Base-by-base conservation (phyloP, 2,113 vertebrate genomes). In the Hippopotamus amphibius region DNA sequence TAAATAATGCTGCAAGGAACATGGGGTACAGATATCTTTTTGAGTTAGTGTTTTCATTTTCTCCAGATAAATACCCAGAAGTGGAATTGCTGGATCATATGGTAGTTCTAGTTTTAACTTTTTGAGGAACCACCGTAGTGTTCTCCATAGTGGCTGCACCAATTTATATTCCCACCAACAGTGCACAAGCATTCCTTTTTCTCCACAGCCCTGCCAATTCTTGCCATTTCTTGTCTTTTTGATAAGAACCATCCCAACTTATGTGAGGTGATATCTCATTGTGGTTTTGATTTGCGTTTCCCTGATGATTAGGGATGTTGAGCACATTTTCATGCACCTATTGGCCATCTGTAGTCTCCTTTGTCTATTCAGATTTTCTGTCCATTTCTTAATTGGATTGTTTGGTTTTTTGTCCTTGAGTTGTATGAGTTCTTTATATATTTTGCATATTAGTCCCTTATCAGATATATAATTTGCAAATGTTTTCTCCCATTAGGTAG, bases 141-240 rank as follows among this genome's bases (percentile, higher is more conserved):
- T 16, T 48, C 43, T 76, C 46, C 72, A 76, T 17, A 50, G 26
- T 76, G 28, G 14, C 46, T 33, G 46, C 15, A 28, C 28, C 43
- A 76, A 6, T 28, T 76, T 30, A 76, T 26, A 50, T 30, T 10
- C 72, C 46, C 46, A 48, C 15, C 7, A 33, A 50, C 4, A 50
- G 72, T 19, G 46, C 46, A 59, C 43, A 48, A 48, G 72, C 30
- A 43, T 17, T 50, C 72, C 46, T 76, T 48, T 76, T 76, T 26
- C 37, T 48, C 7, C 8, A 19, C 16, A 30, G 10, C 15, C 4
- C 17, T 14, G 2, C 46, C 0, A 19, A 46, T 48, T 26, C 46
- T 48, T 76, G 72, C 46, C 48, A 11, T 5, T 43, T 48, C 72
- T 76, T 76, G 46, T 48, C 43, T 76, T 48, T 48, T 48, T 76